Evolutionary conservation across 2,113 vertebrate genomes (phyloP), one percentile per base, ranked within the genome.

Genomic region (Grammomys dolichurus): DNA sequence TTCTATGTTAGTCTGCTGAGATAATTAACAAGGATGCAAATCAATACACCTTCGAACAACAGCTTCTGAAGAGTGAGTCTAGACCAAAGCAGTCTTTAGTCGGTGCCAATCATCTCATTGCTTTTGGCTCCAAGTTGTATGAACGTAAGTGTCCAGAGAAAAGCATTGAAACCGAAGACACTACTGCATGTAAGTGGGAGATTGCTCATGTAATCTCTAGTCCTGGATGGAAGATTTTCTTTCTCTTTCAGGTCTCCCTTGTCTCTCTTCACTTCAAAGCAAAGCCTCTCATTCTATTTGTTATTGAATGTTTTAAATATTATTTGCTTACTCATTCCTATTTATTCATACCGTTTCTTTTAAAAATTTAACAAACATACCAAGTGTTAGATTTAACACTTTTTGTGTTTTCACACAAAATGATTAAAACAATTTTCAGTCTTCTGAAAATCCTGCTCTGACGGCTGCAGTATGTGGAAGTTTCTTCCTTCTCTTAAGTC

Each of bases 1-100:
- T 81, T 72, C 89, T 13, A 10, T 33, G 67, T 65, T n/a, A 78
- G n/a, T 89, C 40, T 94, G 19, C 90, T 84, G 70, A 92, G 58
- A 77, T 13, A 86, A 92, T 72, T 93, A 91, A 43, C 77, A 69
- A 82, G 28, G 36, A 20, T 90, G 28, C 13, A 75, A 87, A 93
- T 93, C 46, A 86, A 89, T 92, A 54, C 3, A 28, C 73, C 76
- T 75, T 77, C 65, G 24, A 90, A 72, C 51, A 51, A 56, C 54
- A 0, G 0, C 72, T 69, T 77, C 82, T 56, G 36, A 56, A 85
- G 20, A 75, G 67, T 58, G 86, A 81, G 72, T 43, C 77, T 72
- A 56, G 89, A 20, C 33, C 22, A 82, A 84, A 92, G 65, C 33
- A 63, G 28, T 91, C 85, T 60, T 63, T 26, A 69, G 12, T 26